phyloP scores from a whole-genome alignment of 2,113 vertebrate species.

The Cacatua alba region DNA sequence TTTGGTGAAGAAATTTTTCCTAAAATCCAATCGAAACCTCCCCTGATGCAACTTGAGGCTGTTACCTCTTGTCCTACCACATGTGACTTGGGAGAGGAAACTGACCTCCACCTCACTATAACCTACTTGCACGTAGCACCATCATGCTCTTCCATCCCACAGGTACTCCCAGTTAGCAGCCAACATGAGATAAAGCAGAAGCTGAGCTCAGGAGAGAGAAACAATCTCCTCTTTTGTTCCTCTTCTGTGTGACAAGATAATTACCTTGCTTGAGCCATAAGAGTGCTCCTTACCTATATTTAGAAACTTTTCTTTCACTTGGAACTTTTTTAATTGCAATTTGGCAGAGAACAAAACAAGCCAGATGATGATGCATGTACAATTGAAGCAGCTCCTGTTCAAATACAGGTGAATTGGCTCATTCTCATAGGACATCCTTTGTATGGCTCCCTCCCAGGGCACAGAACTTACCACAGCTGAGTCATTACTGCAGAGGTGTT shows the following conservation, averaged over 20 bases:
- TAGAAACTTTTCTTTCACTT: slow-evolving; percentile 13
- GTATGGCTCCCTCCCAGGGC: background rate
- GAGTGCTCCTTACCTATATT: background rate
- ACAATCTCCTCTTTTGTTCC: slow-evolving; percentile 17
- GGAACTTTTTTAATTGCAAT: background rate
- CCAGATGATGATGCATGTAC: background rate
- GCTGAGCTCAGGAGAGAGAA: background rate
- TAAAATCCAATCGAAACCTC: background rate
- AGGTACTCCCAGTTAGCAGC: background rate
- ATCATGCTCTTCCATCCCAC: background rate
- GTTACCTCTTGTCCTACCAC: background rate
- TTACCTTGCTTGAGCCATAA: background rate
- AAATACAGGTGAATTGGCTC: background rate
- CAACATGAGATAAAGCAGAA: background rate
- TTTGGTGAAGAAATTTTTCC: background rate
- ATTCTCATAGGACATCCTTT: background rate
- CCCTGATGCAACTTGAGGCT: background rate
- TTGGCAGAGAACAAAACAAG: background rate
- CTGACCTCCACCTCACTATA: background rate
- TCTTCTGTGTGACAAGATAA: slow-evolving; percentile 22
- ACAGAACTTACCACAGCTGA: background rate
- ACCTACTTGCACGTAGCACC: background rate
- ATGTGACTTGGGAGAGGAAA: background rate
- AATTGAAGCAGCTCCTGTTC: background rate
- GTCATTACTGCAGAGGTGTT: background rate